Conservation (phyloP, 2,888 invertebrate species). For the Caenorhabditis uteleia region DNA sequence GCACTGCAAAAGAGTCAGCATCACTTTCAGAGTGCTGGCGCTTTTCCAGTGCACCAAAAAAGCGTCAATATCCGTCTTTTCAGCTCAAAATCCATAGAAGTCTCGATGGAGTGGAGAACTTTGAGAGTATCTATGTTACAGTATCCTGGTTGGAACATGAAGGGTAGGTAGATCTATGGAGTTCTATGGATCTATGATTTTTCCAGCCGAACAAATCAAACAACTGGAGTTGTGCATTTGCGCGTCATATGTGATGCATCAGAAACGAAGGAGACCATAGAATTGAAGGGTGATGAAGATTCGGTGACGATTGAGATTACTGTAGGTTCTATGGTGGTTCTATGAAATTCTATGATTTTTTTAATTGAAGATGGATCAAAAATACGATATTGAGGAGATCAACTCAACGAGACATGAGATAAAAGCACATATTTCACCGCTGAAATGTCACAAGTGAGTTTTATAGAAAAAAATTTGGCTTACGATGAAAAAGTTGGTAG, state of each 20-base stretch:
- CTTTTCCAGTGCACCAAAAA: not conserved
- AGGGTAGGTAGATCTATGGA: slow-evolving; percentile 1
- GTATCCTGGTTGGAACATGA: slow-evolving; percentile 38
- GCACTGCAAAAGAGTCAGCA: not conserved
- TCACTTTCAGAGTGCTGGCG: not conserved
- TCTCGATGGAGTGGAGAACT: slow-evolving; percentile 43
- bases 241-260: slow-evolving; percentile 44
- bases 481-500: too few relatives aligned
- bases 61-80: not conserved
- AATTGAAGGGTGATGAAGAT: slow-evolving; percentile 39
- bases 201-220: slow-evolving; percentile 18
- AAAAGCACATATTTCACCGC: slow-evolving; percentile 61
- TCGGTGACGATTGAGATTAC: slow-evolving; percentile 53
- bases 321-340: slow-evolving; percentile 11
- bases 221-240: slow-evolving; percentile 34
- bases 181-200: not conserved
- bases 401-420: slow-evolving; percentile 55
- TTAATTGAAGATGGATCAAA: slow-evolving; percentile 60
- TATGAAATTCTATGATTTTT: slow-evolving; percentile 1
- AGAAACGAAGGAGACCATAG: slow-evolving; percentile 46
- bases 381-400: slow-evolving; percentile 59
- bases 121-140: slow-evolving; percentile 46
- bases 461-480: too few relatives aligned
- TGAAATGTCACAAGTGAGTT: slow-evolving; percentile 63
- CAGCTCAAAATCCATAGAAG: slow-evolving; percentile 46